Base-by-base conservation (phyloP, 2,888 invertebrate species). In the Podabrus alpinus region DNA sequence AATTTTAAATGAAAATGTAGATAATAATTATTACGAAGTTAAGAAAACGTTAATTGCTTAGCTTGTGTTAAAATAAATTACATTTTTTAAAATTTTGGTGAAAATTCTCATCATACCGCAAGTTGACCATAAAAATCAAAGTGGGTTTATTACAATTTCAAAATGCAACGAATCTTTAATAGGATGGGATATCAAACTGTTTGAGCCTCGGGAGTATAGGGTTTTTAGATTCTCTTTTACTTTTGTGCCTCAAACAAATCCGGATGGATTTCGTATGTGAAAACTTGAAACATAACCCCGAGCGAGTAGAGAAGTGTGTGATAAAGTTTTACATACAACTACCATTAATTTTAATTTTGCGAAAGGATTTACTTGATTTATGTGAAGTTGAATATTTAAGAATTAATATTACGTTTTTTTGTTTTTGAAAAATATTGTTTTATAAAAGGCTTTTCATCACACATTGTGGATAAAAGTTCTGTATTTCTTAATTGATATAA, bases 91-190 rank as follows among this genome's bases (percentile, higher is more conserved):
- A 17, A 19, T 45, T n/a, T 45, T n/a, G n/a, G 45, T 64, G 15
- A 60, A 71, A 70, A 64, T 59, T 66, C 21, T 66, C 24, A 59
- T 66, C 71, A 59, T 71, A 71, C 9, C 66, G 21, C 59, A 4
- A 11, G 11, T 66, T 67, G 68, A 68, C 68, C 72, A 67, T 17
- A 62, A 72, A 68, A 68, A 60, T 15, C 60, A 60, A 62, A 72
- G 72, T 72, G 72, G 68, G 61, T 68, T 72, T 72, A 72, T 72
- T 72, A 72, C 72, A 72, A 72, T 72, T 68, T 72, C 68, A 72
- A 72, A 62, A 25, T 60, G 62, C 66, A 68, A 21, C 29, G 68
- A 68, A 71, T 66, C 67, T 29, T 60, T 62, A 68, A 68, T 59
- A 60, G 72, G 59, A 62, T 15, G 29, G 62, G 68, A 68, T 60